Evolutionary conservation across 2,888 invertebrate species (phyloP), one percentile per base, ranked within the genome.

Genomic region (Bugulina stolonifera): DNA sequence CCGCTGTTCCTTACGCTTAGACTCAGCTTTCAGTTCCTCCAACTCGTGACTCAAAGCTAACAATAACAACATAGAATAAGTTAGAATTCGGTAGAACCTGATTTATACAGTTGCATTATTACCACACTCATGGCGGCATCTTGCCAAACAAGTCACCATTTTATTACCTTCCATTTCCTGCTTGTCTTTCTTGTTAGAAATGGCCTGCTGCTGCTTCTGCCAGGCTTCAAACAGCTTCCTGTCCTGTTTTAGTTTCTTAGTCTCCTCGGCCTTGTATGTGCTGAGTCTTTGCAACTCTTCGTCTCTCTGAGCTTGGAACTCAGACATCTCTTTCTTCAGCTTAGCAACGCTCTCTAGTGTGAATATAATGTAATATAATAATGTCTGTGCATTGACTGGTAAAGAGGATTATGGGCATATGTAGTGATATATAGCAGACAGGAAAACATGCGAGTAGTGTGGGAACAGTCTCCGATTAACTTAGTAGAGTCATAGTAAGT

Each of bases 201-300:
- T 77, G 23, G 80, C 77, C 71, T 81, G 76, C 0, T 79, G 75
- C 14, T 80, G 78, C 73, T 82, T 82, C 76, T 82, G 82, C 73
- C 82, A 81, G 52, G 80, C 79, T 71, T 84, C 83, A 80, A 84
- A 83, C 76, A 82, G 74, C 71, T 81, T 81, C 73, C 78, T 78
- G 75, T 84, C 84, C 72, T 81, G 79, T 80, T 80, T 81, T 14
- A 84, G 74, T 76, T 83, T 84, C 75, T 80, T 82, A 76, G 80
- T 80, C 75, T 84, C 84, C 73, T 82, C 80, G 1, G 75, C 76
- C 72, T 82, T 82, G 74, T 80, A 81, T 69, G 82, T 81, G 71
- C 82, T 79, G 27, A 84, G 74, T 73, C 81, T 75, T 52, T 76
- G 77, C 27, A 82, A 73, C 73, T 83, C 84, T 3, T 77, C 78